Evolutionary conservation across 2,113 vertebrate species (phyloP), one percentile per base, ranked within the genome.

Genomic region (Ceratotherium simum): DNA sequence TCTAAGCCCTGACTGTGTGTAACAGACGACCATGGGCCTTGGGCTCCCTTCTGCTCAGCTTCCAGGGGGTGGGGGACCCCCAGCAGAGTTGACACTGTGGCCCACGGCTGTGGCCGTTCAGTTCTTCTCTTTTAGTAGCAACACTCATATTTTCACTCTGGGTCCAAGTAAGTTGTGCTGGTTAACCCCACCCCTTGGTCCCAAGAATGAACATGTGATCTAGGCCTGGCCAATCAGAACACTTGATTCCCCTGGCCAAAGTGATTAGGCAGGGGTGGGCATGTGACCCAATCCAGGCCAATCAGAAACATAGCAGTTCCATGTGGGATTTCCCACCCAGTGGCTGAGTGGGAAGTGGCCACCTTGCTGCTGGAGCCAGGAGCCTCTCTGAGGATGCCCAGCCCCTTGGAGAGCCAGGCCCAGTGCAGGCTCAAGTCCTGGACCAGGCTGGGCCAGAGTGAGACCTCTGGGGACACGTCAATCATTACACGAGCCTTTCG

Each of bases 371-470:
- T n/a, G 25, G 42, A 42, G 70, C 8, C 33, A 2, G 1, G 54
- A 36, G 6, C 16, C 23, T 14, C 21, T 1, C 46, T 11, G 31
- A 31, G 21, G 60, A 10, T 7, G 12, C 25, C 8, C 6, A 2
- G 3, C 14, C 0, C 1, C 0, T 4, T 4, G 39, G 17, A 62
- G 18, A 64, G 13, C 20, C 0, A 0, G 23, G 1, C 13, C 6
- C 18, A 8, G 25, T 4, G 42, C 12, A 4, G 36, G 36, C 23
- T 2, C 4, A 0, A 31, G 48, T 9, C 8, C 31, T 25, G 31
- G 31, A 0, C 60, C 31, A 10, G 0, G 33, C 9, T 3, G 20
- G 6, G 11, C 62, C 3, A 8, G n/a, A 23, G 93, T 3, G 51
- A 60, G 27, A 5, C 51, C 54, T 42, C 18, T 23, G 27, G 11